Evolutionary conservation across 2,888 invertebrate genomes (phyloP).

Genomic region (Oithona nana): DNA sequence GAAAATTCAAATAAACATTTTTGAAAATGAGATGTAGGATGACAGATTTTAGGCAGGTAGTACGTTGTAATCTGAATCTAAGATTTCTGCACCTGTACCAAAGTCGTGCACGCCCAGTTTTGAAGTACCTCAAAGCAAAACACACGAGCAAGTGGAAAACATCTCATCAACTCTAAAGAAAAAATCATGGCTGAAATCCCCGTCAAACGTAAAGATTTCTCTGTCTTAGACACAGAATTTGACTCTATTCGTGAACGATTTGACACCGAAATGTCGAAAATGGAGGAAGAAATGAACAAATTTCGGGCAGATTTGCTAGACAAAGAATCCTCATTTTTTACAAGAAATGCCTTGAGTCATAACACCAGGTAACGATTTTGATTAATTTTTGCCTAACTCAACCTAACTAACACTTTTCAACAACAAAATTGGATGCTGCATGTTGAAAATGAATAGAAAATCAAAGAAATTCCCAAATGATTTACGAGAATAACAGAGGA

Average conservation of each 20-base stretch:
- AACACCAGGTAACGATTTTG: constrained; percentile 18
- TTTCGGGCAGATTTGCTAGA: constrained; percentile 82
- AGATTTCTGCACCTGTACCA: neutral
- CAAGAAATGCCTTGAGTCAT: constrained; percentile 36
- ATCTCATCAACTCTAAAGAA: neutral
- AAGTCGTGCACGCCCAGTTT: too few species aligned
- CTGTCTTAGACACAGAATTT: constrained; percentile 89
- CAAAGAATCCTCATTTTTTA: constrained; percentile 69
- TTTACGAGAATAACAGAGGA: too few species aligned
- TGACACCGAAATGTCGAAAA: constrained; percentile 90
- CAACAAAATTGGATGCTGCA: too few species aligned
- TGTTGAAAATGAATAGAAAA: too few species aligned
- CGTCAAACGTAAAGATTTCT: constrained; percentile 79
- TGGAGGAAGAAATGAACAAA: constrained; percentile 95
- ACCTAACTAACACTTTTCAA: too few species aligned
- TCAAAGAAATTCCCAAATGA: too few species aligned
- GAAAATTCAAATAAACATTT: neutral
- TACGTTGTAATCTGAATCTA: too few species aligned
- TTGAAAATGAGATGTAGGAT: too few species aligned
- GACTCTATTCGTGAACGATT: constrained; percentile 85
- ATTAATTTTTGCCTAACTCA: neutral
- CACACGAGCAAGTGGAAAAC: too few species aligned
- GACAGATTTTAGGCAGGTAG: too few species aligned
- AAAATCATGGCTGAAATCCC: constrained; percentile 31
- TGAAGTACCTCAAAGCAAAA: too few species aligned